A percentile compares a stretch with the other conserved stretches of the same genome.
phyloP scores from a whole-genome alignment of 2,888 invertebrate genomes.

The Camponotus fellah region DNA sequence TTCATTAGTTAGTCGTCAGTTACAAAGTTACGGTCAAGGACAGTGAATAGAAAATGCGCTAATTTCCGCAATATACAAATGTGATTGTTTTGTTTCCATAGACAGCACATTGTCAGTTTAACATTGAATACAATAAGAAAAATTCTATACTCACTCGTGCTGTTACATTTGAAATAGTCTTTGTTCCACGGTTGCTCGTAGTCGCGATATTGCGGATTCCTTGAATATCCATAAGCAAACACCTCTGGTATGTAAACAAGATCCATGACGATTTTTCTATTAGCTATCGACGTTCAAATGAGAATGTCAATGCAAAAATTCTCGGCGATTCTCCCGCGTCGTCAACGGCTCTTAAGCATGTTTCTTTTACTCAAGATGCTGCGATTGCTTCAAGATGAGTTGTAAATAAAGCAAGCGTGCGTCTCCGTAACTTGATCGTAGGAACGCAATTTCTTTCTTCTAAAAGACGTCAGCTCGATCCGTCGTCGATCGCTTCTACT shows the following conservation, averaged over 20 bases:
- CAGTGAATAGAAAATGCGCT: neutral
- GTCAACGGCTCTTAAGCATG: neutral
- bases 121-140: neutral
- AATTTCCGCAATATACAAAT: neutral
- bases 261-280: constrained; percentile 85
- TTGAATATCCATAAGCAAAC: constrained; percentile 87
- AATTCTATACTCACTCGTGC: constrained; percentile 76
- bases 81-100: neutral
- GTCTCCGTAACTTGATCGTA: neutral
- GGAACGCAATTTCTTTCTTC: constrained; percentile 20
- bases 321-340: neutral
- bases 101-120: neutral
- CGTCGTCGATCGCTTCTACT: constrained; percentile 62
- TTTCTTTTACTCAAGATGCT: neutral
- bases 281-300: neutral
- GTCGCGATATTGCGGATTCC: constrained; percentile 86
- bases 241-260: constrained; percentile 88
- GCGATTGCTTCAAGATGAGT: neutral
- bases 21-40: neutral
- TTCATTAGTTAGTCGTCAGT: neutral
- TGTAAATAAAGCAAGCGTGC: neutral
- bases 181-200: constrained; percentile 87
- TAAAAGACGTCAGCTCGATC: neutral
- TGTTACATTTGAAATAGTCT: constrained; percentile 78
- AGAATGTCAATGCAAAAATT: neutral